Evolutionary conservation across 1,140 invertebrate genomes (phyloP).

Genomic region (Phocides pigmalion): DNA sequence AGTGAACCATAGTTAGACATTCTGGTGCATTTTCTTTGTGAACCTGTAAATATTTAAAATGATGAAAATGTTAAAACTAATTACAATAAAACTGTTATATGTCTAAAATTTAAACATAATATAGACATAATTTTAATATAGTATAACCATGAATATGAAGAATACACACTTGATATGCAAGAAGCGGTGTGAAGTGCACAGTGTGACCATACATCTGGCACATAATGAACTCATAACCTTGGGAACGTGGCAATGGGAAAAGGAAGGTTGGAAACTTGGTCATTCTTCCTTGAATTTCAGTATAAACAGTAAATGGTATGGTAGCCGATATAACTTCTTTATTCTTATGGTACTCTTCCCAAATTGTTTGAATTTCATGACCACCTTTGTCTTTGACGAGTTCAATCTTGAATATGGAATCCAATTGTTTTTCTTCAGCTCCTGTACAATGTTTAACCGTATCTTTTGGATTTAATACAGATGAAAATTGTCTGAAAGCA

Average conservation of each 20-base stretch:
- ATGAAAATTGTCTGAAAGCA: constrained; percentile 80
- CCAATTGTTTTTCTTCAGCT: constrained; percentile 84
- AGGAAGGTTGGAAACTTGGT: constrained; percentile 89
- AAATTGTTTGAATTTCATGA: constrained; percentile 91
- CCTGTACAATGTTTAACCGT: constrained; percentile 52
- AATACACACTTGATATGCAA: constrained; percentile 91
- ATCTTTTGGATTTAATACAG: constrained; percentile 84
- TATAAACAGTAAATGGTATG: constrained; percentile 86
- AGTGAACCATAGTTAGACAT: constrained; percentile 93
- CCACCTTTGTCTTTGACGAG: constrained; percentile 89
- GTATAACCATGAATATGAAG: no score
- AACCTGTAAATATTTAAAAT: constrained; percentile 86
- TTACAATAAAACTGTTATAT: no score
- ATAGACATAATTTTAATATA: background rate
- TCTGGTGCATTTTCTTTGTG: constrained; percentile 96
- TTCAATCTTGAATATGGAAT: constrained; percentile 92
- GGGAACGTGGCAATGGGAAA: constrained; percentile 90
- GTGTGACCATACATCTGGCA: constrained; percentile 89
- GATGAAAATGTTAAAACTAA: no score
- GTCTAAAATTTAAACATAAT: no score
- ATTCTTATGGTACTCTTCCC: constrained; percentile 91
- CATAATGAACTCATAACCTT: constrained; percentile 96
- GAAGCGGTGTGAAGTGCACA: constrained; percentile 93
- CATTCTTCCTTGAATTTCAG: constrained; percentile 84
- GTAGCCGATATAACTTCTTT: constrained; percentile 90